Conservation (phyloP, 2,888 invertebrate species). For the Neoaliturus tenellus region DNA sequence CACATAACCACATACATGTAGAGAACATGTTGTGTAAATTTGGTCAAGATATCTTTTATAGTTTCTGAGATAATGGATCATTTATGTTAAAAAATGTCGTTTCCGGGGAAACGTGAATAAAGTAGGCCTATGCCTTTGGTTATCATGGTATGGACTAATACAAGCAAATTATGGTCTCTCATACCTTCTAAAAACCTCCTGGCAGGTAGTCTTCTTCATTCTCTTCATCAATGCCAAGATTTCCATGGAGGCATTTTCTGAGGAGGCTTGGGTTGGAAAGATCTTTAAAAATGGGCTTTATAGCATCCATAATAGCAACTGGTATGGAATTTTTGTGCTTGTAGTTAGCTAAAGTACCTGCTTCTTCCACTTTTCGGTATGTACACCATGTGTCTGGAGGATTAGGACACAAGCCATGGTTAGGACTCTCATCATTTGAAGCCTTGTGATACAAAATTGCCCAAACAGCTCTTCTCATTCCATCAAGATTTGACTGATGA, state of each 20-base stretch:
- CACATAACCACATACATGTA: no score
- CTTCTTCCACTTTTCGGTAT: not conserved
- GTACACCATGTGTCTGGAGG: not conserved
- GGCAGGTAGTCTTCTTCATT: conserved; percentile 1
- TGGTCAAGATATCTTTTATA: no score
- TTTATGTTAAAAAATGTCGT: no score
- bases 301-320: not conserved
- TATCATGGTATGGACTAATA: no score
- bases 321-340: no score
- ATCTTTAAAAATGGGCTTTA: not conserved
- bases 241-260: conserved; percentile 23
- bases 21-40: no score
- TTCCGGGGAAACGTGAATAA: no score
- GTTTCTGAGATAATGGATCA: no score
- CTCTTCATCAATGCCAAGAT: conserved; percentile 3
- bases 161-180: no score
- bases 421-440: conserved; percentile 6
- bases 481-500: conserved; percentile 28
- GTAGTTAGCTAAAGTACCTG: not conserved
- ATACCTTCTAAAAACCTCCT: conserved; percentile 16
- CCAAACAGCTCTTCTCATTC: conserved; percentile 39
- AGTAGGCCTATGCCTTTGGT: no score
- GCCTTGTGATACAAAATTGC: conserved; percentile 26
- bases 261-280: not conserved
- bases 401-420: not conserved